Base-by-base conservation (phyloP, 2,797 vertebrate genomes). In the Dendrocincla tyrannina region DNA sequence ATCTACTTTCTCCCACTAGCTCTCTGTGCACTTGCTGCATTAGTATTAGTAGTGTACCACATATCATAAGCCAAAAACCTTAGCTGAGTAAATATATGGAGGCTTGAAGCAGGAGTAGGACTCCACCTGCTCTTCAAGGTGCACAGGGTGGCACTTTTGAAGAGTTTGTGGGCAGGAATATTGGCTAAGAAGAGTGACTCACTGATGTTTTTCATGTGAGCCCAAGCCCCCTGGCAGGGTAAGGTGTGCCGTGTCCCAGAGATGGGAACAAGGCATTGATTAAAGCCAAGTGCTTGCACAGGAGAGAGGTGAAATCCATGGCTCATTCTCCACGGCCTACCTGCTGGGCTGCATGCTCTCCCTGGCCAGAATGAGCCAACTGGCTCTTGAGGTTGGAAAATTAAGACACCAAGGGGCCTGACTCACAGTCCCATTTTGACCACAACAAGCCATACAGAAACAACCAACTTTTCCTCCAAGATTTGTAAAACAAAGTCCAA, bases 351-450 rank as follows among this genome's bases (percentile, higher is more conserved):
- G 76, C 89, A 88, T 76, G 79, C 44, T 82, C 63, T 60, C 35
- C 69, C 64, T 10, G 2, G 58, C 56, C 0, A 0, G 47, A 63
- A 73, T 59, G 42, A 84, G 60, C 64, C 53, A 55, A 17, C 44
- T 82, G 53, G 39, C 41, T 91, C 37, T 28, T 84, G 92, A 75
- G 68, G 85, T 37, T 93, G 89, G 91, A 92, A 96, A 96, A 93
- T 70, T 20, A 77, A 70, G 85, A 78, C 56, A 74, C 13, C 22
- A 3, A 85, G 46, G 53, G 58, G 13, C 39, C 64, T 95, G 91
- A 95, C 82, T 96, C 94, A 96, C 17, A 9, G 53, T 62, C 68
- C 30, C 13, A 11, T 82, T 89, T 70, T 92, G 33, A 56, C 56
- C 85, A 59, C 87, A 85, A 50, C 18, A 39, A 78, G 23, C 47